Conservation (phyloP, 1,140 invertebrate genomes). For the Panagrolaimus sp. region DNA sequence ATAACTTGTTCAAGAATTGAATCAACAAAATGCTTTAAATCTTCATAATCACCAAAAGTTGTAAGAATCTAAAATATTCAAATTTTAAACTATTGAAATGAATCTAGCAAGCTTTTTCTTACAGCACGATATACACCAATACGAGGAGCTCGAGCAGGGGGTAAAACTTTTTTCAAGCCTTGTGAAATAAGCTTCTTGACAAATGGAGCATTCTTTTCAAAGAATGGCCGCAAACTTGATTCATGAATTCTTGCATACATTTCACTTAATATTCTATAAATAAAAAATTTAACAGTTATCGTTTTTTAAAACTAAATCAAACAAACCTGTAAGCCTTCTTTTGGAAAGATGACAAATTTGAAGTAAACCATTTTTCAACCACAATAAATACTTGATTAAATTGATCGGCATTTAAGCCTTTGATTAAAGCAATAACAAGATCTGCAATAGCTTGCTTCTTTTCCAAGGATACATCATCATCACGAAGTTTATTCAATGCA, state of each 20-base stretch:
- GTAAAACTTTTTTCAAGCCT: neutral
- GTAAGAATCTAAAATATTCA: neutral
- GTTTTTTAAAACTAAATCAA: neutral
- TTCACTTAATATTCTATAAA: conserved; percentile 26
- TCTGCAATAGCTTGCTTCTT: conserved; percentile 30
- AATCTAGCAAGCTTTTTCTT: neutral
- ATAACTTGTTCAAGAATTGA: conserved; percentile 8
- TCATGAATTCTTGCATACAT: conserved; percentile 33
- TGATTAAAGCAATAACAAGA: conserved; percentile 28
- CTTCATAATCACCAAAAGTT: neutral
- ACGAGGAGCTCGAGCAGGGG: conserved; percentile 7
- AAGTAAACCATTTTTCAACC: conserved; percentile 21
- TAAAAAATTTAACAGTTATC: conserved; percentile 9
- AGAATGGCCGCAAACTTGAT: conserved; percentile 21
- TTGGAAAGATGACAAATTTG: conserved; percentile 22
- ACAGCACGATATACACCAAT: conserved; percentile 17
- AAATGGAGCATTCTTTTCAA: conserved; percentile 22
- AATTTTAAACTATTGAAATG: neutral
- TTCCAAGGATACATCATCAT: neutral
- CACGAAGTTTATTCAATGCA: conserved; percentile 23
- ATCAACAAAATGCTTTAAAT: conserved; percentile 1
- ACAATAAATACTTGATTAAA: conserved; percentile 12
- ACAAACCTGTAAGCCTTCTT: conserved; percentile 36
- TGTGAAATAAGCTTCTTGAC: conserved; percentile 19
- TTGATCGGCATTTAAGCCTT: neutral